Percentiles rank a stretch among this genome's conserved stretches.
Evolutionary conservation across 2,113 vertebrate genomes (phyloP).

Genomic region (Oxygymnocypris stewartii): DNA sequence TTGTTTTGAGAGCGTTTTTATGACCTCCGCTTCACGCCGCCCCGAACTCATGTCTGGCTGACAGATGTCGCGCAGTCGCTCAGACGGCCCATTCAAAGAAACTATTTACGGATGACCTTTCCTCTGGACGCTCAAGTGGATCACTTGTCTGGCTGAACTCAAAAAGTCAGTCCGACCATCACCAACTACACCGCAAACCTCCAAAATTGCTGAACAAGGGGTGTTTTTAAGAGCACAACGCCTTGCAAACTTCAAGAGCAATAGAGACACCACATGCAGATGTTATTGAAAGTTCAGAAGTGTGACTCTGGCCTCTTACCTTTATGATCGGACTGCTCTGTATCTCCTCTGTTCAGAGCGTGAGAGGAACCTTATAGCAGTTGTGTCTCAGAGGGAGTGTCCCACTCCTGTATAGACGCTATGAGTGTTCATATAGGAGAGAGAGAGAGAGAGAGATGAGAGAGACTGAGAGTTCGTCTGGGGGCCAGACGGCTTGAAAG

Average conservation of each 20-base stretch:
- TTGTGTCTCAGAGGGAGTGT: conserved; percentile 42
- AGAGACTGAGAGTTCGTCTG: conserved; percentile 70
- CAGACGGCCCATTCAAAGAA: conserved; percentile 65
- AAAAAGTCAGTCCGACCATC: conserved; percentile 18
- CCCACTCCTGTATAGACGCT: conserved; percentile 40
- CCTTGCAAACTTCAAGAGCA: not conserved
- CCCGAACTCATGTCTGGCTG: conserved; percentile 39
- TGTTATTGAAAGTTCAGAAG: conserved; percentile 10
- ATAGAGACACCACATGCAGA: not conserved
- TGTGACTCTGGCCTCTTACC: conserved; percentile 38
- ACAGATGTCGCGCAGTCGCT: conserved; percentile 46
- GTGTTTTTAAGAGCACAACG: not conserved
- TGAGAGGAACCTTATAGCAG: conserved; percentile 61
- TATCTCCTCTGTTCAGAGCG: conserved; percentile 31
- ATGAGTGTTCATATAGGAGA: conserved; percentile 51
- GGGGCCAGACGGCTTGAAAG: conserved; percentile 78
- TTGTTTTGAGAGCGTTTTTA: conserved; percentile 69
- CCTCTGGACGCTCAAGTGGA: conserved; percentile 58
- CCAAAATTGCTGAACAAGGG: conserved; percentile 6
- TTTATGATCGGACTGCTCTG: conserved; percentile 45
- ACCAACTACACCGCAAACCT: conserved; percentile 34
- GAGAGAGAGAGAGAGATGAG: conserved; percentile 51
- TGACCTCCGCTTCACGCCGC: conserved; percentile 58
- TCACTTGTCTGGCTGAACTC: not conserved
- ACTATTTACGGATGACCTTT: conserved; percentile 78